Evolutionary conservation across 2,888 invertebrate species (phyloP).

Genomic region (Agrochola macilenta): DNA sequence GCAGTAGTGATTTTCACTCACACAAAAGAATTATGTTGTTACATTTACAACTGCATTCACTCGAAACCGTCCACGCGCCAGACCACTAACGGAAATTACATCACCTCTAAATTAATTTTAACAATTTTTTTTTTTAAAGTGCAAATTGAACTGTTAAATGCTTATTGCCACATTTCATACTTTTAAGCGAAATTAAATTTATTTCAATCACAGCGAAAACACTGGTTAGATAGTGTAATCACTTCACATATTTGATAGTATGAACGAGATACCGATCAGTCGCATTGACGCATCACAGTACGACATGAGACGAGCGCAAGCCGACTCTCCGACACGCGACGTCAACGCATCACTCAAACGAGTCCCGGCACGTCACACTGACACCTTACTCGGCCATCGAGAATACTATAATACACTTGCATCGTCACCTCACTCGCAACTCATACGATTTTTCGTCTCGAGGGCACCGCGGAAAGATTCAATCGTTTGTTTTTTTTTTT

Average conservation of each 20-base stretch:
- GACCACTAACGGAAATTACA: slow-evolving; percentile 67
- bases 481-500: slow-evolving; percentile 34
- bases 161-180: slow-evolving; percentile 69
- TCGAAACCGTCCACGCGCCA: slow-evolving; percentile 65
- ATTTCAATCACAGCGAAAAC: slow-evolving; percentile 52
- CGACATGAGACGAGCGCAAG: slow-evolving; percentile 3
- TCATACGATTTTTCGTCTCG: slow-evolving; percentile 52
- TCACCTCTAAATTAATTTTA: slow-evolving; percentile 69
- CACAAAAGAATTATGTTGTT: slow-evolving; percentile 5
- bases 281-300: slow-evolving; percentile 29
- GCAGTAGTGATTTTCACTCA: slow-evolving; percentile 29
- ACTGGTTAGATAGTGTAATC: slow-evolving; percentile 54
- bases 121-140: slow-evolving; percentile 70
- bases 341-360: slow-evolving; percentile 26
- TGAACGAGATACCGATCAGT: slow-evolving; percentile 56
- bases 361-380: slow-evolving; percentile 36
- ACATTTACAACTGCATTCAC: slow-evolving; percentile 33
- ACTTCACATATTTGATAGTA: slow-evolving; percentile 60
- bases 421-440: slow-evolving; percentile 47
- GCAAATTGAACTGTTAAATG: slow-evolving; percentile 80
- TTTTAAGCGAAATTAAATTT: slow-evolving; percentile 60
- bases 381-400: slow-evolving; percentile 26
- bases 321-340: slow-evolving; percentile 6
- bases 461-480: slow-evolving; percentile 50
- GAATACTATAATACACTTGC: slow-evolving; percentile 37